Evolutionary conservation across 1,140 invertebrate species (phyloP).

Genomic region (Adoxophyes honmai): DNA sequence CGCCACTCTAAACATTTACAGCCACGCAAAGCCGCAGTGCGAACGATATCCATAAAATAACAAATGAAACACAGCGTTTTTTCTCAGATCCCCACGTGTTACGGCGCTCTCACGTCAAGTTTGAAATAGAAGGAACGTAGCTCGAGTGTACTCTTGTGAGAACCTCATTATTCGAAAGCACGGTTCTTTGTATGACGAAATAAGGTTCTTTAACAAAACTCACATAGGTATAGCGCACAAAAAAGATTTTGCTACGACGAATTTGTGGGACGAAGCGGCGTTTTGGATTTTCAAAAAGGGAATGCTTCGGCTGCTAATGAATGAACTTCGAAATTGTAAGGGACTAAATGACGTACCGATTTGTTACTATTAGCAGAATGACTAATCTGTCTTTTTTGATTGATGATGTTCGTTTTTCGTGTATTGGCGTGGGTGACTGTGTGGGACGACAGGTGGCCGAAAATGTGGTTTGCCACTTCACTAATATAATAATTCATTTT

Average conservation of each 20-base stretch:
- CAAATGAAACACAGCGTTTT: constrained; percentile 2
- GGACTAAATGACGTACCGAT: too few relatives aligned
- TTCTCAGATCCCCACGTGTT: constrained; percentile 9
- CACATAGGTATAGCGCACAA: constrained; percentile 35
- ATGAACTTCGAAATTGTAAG: too few relatives aligned
- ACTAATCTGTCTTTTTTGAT: too few relatives aligned
- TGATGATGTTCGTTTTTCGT: too few relatives aligned
- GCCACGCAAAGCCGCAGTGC: not conserved
- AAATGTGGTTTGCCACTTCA: too few relatives aligned
- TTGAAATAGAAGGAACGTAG: constrained; percentile 49
- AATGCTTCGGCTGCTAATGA: too few relatives aligned
- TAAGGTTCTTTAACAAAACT: constrained; percentile 72
- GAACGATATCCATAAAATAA: not conserved
- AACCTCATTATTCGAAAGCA: constrained; percentile 71
- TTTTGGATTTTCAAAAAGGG: not conserved
- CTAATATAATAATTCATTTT: too few relatives aligned
- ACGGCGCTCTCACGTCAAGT: constrained; percentile 51
- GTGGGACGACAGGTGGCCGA: too few relatives aligned
- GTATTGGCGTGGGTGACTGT: too few relatives aligned
- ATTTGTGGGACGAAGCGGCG: not conserved
- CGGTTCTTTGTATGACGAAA: constrained; percentile 67
- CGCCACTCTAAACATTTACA: not conserved
- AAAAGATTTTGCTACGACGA: constrained; percentile 14
- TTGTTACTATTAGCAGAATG: too few relatives aligned
- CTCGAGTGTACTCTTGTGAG: constrained; percentile 42